Evolutionary conservation across 2,113 vertebrate species (phyloP), one percentile per base, ranked within the genome.

Genomic region (Chionis minor): DNA sequence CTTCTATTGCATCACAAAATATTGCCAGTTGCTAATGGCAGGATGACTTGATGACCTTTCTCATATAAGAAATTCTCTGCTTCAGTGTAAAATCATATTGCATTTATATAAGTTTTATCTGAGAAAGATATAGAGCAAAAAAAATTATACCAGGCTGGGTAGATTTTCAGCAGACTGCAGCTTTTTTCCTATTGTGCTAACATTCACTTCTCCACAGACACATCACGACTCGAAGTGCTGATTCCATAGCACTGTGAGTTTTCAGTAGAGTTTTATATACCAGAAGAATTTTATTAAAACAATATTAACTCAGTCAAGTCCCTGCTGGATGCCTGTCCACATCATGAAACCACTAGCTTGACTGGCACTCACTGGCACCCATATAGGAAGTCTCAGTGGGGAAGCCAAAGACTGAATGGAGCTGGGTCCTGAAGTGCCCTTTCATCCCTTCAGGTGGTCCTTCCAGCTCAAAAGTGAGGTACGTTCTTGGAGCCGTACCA

Each of bases 321-420:
- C 61, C 94, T 95, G 70, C 74, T 95, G 95, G 92, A 73, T 73
- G 81, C 47, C 84, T 91, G 78, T 85, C 78, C 84, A 55, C 91
- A 87, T 95, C 81, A 44, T 58, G 91, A 92, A 95, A 66, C 66
- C 1, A 0, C 84, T 82, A 94, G 73, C 58, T 83, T 87, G 81
- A 70, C 92, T 95, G 96, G 92, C 88, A 87, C 74, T 91, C 61
- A 52, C 78, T 97, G 97, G 96, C 86, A 95, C 71, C 78, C 77
- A 32, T 33, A 45, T 35, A 85, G 81, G 33, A 94, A 27, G 38
- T 65, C 92, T 87, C 92, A 65, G 92, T 61, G 62, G 92, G 94
- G 88, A 92, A 89, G 86, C 81, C 88, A 85, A 85, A 35, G 56
- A 24, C 73, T 54, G 82, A 61, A 67, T 12, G 35, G 77, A 91